These are phyloP conservation scores for Allolobophora icterica DNA, from an alignment of 2,888 invertebrate genomes.

Conservation along the genomic window DNA sequence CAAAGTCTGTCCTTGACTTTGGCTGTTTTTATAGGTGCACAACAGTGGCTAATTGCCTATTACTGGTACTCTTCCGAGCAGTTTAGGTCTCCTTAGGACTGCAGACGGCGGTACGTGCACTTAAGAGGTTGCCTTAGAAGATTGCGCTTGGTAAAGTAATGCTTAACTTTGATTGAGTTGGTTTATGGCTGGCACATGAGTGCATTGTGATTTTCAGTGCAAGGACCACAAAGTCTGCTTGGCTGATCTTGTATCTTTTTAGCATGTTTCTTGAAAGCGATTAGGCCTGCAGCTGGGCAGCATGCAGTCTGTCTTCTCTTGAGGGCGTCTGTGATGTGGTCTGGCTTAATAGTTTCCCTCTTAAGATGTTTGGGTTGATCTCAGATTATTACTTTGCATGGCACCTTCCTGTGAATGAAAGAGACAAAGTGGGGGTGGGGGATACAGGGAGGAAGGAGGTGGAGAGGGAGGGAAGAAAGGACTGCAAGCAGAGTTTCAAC, in stretches of 20 bases:
- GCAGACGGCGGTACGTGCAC: neutral
- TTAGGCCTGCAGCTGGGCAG: neutral
- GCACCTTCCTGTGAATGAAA: neutral
- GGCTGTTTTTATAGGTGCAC: neutral
- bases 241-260: neutral
- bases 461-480: neutral
- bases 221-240: neutral
- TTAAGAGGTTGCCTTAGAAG: neutral
- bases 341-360: neutral
- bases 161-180: neutral
- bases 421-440: neutral
- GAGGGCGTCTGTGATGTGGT: conserved; percentile 5
- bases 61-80: neutral
- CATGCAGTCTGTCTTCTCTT: conserved; percentile 6
- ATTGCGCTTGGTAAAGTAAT: neutral
- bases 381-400: neutral
- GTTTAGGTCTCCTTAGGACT: conserved; percentile 7
- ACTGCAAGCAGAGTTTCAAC: neutral
- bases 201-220: neutral
- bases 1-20: conserved; percentile 17
- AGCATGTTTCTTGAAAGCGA: neutral
- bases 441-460: neutral
- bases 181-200: neutral
- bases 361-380: neutral
- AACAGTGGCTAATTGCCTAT: neutral